phyloP scores from a whole-genome alignment of 2,113 vertebrate species.

The Bufo bufo region DNA sequence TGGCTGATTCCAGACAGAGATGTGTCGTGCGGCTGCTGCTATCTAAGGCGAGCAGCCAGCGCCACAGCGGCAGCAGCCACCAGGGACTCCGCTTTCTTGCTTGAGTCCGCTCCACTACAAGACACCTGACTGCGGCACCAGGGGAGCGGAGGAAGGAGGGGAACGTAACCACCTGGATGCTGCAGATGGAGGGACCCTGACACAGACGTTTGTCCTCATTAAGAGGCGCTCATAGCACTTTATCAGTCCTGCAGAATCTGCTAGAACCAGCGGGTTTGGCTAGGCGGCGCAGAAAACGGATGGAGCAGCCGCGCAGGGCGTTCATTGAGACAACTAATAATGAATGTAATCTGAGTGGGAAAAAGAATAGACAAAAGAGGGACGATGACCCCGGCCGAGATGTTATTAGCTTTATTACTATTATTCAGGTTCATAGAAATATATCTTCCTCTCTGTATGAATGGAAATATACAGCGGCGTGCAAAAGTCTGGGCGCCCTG shows the following conservation, averaged over 20 bases:
- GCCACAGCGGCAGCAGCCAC: neutral
- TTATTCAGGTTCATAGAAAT: no score
- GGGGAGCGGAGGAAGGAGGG: constrained; percentile 29
- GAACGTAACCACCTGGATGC: constrained; percentile 50
- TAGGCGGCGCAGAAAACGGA: neutral
- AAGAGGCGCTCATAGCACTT: constrained; percentile 72
- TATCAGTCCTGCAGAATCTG: constrained; percentile 72
- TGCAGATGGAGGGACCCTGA: constrained; percentile 67
- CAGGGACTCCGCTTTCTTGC: constrained; percentile 28
- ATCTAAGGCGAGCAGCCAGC: constrained; percentile 18
- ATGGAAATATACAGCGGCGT: no score
- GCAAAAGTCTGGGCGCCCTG: no score
- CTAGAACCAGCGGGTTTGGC: neutral
- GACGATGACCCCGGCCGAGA: neutral
- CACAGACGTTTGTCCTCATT: constrained; percentile 75
- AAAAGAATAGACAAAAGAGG: neutral
- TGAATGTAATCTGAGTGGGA: neutral
- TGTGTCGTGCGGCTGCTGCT: neutral
- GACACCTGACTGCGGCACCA: constrained; percentile 1
- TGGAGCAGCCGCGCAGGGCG: neutral
- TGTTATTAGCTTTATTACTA: no score
- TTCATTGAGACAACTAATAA: neutral
- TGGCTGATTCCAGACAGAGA: constrained; percentile 43
- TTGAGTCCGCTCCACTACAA: constrained; percentile 21
- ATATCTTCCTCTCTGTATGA: no score